A percentile compares a stretch with the other conserved stretches of the same genome.
Conservation (phyloP, 1,140 invertebrate genomes). For the Drosophila ambigua region DNA sequence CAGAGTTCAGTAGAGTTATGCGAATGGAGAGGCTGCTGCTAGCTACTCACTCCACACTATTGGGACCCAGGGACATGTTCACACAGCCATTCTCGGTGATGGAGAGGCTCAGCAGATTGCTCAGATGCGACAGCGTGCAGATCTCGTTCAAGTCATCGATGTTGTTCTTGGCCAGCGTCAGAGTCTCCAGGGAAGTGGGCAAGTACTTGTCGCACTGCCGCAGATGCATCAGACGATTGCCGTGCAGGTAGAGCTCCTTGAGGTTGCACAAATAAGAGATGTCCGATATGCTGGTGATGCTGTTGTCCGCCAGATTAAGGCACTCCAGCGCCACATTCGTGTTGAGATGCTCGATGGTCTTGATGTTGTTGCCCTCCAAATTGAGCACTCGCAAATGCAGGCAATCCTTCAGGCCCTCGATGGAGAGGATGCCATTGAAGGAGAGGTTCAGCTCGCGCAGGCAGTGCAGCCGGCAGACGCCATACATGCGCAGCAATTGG, state of each 20-base stretch:
- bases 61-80: conserved; percentile 67
- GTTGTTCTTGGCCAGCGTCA: conserved; percentile 93
- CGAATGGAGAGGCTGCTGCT: no score
- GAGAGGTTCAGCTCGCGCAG: conserved; percentile 92
- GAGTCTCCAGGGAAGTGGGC: conserved; percentile 88
- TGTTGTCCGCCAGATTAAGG: conserved; percentile 95
- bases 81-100: conserved; percentile 93
- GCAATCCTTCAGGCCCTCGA: conserved; percentile 94
- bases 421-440: conserved; percentile 93
- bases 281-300: conserved; percentile 92
- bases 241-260: conserved; percentile 93
- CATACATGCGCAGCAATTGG: conserved; percentile 93
- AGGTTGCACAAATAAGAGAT: conserved; percentile 89
- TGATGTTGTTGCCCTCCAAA: conserved; percentile 86
- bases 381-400: conserved; percentile 90
- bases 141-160: conserved; percentile 95
- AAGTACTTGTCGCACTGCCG: conserved; percentile 92
- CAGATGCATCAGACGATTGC: conserved; percentile 93
- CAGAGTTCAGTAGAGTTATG: background rate
- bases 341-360: conserved; percentile 94
- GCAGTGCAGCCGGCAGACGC: conserved; percentile 91
- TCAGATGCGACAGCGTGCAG: conserved; percentile 90
- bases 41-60: conserved; percentile 67
- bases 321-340: conserved; percentile 91
- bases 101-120: conserved; percentile 91